A percentile compares a stretch with the other conserved stretches of the same genome.
Conservation (phyloP, 2,797 vertebrate species). For the Falco columbarius region DNA sequence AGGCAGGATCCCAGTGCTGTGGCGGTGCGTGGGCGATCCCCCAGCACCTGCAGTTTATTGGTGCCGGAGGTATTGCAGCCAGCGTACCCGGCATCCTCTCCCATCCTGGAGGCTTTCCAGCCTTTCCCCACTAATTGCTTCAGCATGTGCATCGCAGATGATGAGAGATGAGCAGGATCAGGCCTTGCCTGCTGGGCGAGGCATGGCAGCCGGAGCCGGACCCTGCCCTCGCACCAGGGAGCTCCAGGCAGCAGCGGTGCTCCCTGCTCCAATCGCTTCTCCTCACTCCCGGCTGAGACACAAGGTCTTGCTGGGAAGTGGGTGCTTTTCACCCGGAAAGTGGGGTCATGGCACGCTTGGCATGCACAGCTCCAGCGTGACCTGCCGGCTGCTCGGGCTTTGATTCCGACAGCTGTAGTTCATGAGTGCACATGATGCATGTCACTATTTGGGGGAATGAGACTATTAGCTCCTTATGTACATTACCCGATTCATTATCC, state of each 20-base stretch:
- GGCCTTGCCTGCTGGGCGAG: neutral
- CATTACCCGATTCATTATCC: constrained; percentile 1
- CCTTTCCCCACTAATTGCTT: neutral
- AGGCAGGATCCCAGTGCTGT: neutral
- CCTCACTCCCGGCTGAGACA: fast-evolving
- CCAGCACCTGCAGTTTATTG: constrained; percentile 2
- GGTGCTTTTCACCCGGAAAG: neutral
- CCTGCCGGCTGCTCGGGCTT: neutral
- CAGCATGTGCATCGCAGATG: neutral
- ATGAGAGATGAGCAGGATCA: neutral
- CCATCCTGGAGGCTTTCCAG: constrained; percentile 10
- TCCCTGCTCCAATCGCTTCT: fast-evolving
- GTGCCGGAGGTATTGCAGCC: neutral
- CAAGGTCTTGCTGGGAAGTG: fast-evolving
- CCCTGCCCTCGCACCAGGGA: fast-evolving
- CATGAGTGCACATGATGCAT: neutral
- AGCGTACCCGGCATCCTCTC: neutral
- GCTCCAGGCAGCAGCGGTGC: neutral
- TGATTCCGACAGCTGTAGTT: neutral
- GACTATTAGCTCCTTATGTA: neutral
- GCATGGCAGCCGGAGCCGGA: neutral
- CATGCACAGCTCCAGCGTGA: fast-evolving
- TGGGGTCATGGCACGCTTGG: fast-evolving
- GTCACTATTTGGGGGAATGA: neutral
- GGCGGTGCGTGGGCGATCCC: neutral